phyloP scores from a whole-genome alignment of 2,888 invertebrate species.

The Willowsia nigromaculata region DNA sequence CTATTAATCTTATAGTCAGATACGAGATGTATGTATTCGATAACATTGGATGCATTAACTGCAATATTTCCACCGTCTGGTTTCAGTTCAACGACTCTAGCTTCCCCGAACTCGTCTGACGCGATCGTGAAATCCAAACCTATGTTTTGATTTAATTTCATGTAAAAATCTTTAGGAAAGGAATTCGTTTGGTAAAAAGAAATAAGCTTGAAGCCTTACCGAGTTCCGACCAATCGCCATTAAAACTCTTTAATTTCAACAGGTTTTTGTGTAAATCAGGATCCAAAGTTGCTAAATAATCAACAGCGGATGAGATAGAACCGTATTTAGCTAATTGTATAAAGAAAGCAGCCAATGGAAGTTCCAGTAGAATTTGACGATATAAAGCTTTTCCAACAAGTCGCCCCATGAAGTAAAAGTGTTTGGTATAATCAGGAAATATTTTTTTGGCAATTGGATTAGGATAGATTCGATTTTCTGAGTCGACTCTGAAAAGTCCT shows the following conservation, averaged over 20 bases:
- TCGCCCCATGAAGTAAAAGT: conserved; percentile 96
- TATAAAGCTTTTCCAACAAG: conserved; percentile 97
- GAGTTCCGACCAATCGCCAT: conserved; percentile 86
- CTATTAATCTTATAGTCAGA: conserved; percentile 97
- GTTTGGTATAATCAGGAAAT: conserved; percentile 91
- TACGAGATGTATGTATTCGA: conserved; percentile 97
- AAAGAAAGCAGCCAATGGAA: conserved; percentile 98
- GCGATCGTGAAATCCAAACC: conserved; percentile 95
- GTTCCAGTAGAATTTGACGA: conserved; percentile 95
- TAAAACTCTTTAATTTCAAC: conserved; percentile 91
- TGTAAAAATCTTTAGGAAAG: too few species aligned
- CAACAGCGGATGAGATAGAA: conserved; percentile 89
- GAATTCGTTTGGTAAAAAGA: too few species aligned
- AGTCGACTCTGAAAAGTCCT: conserved; percentile 93
- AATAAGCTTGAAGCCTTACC: conserved; percentile 70
- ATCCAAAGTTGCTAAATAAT: conserved; percentile 96
- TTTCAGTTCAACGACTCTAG: conserved; percentile 93
- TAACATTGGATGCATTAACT: conserved; percentile 94
- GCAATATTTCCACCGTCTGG: conserved; percentile 93
- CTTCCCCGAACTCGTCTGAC: conserved; percentile 93
- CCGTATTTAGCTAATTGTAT: conserved; percentile 92
- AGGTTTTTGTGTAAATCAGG: conserved; percentile 95
- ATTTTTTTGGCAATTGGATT: conserved; percentile 94
- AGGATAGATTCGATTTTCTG: conserved; percentile 96
- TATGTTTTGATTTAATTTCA: conserved; percentile 3